Evolutionary conservation across 2,113 vertebrate species (phyloP).

Genomic region (Butorides virescens): DNA sequence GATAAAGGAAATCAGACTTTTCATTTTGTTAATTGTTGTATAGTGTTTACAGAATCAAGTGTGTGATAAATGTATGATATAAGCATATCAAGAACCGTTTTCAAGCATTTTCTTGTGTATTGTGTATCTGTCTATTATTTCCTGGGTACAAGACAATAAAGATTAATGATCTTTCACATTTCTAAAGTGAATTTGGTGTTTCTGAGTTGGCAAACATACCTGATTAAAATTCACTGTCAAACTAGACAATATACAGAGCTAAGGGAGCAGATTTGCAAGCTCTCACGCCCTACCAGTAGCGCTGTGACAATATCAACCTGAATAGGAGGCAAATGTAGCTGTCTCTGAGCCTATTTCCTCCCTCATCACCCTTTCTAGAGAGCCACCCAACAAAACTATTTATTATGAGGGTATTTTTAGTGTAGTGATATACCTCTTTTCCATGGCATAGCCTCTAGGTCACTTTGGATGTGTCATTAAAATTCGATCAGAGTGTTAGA

Average conservation of each 20-base stretch:
- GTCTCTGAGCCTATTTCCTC: neutral
- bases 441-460: neutral
- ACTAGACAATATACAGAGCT: neutral
- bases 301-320: neutral
- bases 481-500: neutral
- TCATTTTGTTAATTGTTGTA: neutral
- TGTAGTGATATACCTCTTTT: neutral
- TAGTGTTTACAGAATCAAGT: neutral
- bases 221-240: neutral
- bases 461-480: neutral
- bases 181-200: neutral
- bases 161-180: neutral
- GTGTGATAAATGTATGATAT: neutral
- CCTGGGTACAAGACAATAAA: neutral
- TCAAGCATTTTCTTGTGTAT: neutral
- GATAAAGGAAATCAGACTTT: neutral
- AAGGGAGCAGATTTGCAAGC: neutral
- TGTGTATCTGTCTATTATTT: neutral
- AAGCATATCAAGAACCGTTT: neutral
- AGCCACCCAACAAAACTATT: neutral
- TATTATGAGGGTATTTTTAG: neutral
- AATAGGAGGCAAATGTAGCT: neutral
- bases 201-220: neutral
- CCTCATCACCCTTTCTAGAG: neutral
- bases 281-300: neutral